A percentile compares a stretch with the other conserved stretches of the same genome.
Conservation (phyloP, 2,797 vertebrate genomes). For the Bovichtus diacanthus region DNA sequence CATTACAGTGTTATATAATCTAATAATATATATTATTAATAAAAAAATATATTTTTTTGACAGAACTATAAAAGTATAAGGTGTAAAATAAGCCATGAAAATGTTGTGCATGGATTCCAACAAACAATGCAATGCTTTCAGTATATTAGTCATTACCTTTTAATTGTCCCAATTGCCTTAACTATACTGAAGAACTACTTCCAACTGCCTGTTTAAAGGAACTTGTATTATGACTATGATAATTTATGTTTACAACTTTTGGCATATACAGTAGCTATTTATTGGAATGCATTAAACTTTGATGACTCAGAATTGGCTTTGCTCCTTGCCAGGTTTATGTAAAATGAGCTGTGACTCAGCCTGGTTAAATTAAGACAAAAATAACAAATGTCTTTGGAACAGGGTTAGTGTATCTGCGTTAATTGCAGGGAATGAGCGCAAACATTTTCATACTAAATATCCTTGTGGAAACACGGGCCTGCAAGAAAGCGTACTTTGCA, state of each 20-base stretch:
- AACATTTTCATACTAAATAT: constrained; percentile 57
- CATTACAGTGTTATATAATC: neutral
- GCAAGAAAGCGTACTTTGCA: constrained; percentile 57
- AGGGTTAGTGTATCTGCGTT: constrained; percentile 24
- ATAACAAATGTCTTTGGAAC: constrained; percentile 32
- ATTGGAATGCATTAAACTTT: constrained; percentile 4
- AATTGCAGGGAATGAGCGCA: constrained; percentile 57
- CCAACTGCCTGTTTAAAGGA: neutral
- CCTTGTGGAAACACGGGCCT: constrained; percentile 57
- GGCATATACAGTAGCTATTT: constrained; percentile 9
- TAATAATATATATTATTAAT: too few species aligned
- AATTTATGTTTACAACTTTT: constrained; percentile 1
- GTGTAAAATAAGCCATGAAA: neutral
- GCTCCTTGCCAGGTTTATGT: constrained; percentile 12
- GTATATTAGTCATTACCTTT: neutral
- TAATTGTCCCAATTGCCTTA: neutral
- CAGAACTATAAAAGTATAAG: neutral
- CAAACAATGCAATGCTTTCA: constrained; percentile 12
- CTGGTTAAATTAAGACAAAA: constrained; percentile 37
- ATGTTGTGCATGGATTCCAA: neutral
- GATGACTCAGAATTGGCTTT: constrained; percentile 21
- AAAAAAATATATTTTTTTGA: too few species aligned
- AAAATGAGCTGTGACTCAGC: constrained; percentile 37
- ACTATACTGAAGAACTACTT: neutral
- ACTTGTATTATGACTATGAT: neutral